Conservation (phyloP, 2,797 vertebrate species). For the Sphenodon punctatus region DNA sequence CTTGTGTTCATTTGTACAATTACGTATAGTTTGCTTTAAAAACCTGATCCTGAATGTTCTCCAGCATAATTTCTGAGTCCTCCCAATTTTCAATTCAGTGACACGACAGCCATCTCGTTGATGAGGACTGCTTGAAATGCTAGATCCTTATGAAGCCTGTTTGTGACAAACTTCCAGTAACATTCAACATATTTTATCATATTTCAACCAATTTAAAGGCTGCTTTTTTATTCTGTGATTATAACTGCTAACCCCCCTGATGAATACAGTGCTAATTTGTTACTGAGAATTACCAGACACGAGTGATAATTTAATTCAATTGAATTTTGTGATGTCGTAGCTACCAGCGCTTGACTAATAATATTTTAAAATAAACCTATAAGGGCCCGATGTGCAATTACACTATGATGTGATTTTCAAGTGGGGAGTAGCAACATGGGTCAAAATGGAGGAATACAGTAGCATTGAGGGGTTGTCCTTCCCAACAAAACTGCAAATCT, state of each 20-base stretch:
- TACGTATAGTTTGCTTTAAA: not conserved
- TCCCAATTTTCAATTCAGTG: not conserved
- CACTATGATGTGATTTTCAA: not conserved
- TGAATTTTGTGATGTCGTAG: conserved; percentile 42
- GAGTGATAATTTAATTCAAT: conserved; percentile 53
- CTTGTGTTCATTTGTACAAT: accelerated
- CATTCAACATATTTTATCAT: conserved; percentile 40
- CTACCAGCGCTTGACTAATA: conserved; percentile 33
- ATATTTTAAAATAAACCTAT: conserved; percentile 49
- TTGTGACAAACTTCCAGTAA: conserved; percentile 18
- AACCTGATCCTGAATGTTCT: not conserved
- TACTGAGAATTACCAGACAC: conserved; percentile 52
- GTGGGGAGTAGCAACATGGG: not conserved
- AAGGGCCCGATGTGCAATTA: not conserved
- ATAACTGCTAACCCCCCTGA: conserved; percentile 48
- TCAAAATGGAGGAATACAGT: no score
- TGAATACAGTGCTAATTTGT: conserved; percentile 51
- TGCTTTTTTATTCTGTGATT: conserved; percentile 47
- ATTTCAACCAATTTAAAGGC: conserved; percentile 52
- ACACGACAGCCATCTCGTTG: not conserved
- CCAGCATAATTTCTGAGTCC: conserved; percentile 13
- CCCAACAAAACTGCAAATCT: no score
- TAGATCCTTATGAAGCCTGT: not conserved
- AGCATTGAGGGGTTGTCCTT: no score
- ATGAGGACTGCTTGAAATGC: conserved; percentile 1